A percentile compares a stretch with the other conserved stretches of the same genome.
Conservation (phyloP, 1,140 invertebrate genomes). For the Drosophila truncata region DNA sequence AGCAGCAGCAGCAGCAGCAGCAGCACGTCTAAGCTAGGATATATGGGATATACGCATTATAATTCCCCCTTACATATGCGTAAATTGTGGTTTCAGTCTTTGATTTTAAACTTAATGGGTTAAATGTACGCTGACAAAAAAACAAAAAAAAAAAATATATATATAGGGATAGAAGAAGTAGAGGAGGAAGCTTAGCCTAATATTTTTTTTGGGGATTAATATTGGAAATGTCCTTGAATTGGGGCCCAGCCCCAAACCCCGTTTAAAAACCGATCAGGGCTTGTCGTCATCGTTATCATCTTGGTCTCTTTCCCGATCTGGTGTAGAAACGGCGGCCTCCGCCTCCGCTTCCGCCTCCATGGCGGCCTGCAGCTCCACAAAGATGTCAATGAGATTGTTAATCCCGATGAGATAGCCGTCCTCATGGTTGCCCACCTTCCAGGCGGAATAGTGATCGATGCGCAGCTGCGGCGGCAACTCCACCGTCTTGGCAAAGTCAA, state of each 20-base stretch:
- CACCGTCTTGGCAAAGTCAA: constrained; percentile 98
- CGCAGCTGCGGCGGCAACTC: constrained; percentile 90
- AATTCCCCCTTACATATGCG: constrained; percentile 32
- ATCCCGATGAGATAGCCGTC: constrained; percentile 98
- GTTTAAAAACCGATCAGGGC: constrained; percentile 2
- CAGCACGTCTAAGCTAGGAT: constrained; percentile 55
- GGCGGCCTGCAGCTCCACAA: constrained; percentile 86
- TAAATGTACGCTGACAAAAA: constrained; percentile 47
- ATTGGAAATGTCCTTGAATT: constrained; percentile 33
- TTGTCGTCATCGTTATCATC: neutral
- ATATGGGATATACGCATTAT: constrained; percentile 15
- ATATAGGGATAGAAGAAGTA: neutral
- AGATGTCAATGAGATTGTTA: constrained; percentile 96
- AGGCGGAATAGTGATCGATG: constrained; percentile 93
- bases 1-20: constrained; percentile 26
- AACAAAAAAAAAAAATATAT: constrained; percentile 57
- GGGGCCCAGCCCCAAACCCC: constrained; percentile 34
- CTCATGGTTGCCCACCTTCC: constrained; percentile 99
- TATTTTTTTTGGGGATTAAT: constrained; percentile 13
- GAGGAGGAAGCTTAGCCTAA: constrained; percentile 26
- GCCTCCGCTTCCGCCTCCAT: constrained; percentile 28
- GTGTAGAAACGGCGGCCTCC: neutral
- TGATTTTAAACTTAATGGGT: constrained; percentile 74
- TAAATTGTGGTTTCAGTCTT: constrained; percentile 68
- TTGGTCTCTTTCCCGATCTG: neutral